Evolutionary conservation across 2,113 vertebrate genomes (phyloP).

Genomic region (Rhinolophus sinicus): DNA sequence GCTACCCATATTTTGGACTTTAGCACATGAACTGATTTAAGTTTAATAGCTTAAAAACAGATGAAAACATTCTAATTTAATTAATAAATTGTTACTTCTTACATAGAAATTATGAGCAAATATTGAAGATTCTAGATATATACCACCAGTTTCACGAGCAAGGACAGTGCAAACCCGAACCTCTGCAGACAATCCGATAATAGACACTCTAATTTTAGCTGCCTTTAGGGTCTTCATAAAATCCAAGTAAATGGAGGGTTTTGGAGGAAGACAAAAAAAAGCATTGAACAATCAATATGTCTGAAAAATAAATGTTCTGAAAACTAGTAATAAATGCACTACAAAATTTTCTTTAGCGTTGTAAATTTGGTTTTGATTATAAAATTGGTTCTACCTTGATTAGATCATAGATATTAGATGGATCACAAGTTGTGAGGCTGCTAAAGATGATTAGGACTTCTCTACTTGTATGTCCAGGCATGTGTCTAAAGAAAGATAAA

Average conservation of each 20-base stretch:
- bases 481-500: slow-evolving; percentile 89
- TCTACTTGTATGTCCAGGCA: slow-evolving; percentile 97
- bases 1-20: slow-evolving; percentile 18
- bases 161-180: slow-evolving; percentile 96
- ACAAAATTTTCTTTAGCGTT: background rate
- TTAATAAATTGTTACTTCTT: slow-evolving; percentile 32
- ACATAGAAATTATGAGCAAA: slow-evolving; percentile 2
- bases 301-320: slow-evolving; percentile 32
- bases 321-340: slow-evolving; percentile 26
- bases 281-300: slow-evolving; percentile 55
- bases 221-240: slow-evolving; percentile 90
- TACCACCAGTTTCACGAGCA: slow-evolving; percentile 96
- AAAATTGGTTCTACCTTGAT: slow-evolving; percentile 89
- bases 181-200: slow-evolving; percentile 96
- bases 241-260: slow-evolving; percentile 58
- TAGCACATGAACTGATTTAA: background rate
- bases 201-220: slow-evolving; percentile 95
- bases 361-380: background rate
- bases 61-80: background rate
- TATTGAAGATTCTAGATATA: slow-evolving; percentile 69
- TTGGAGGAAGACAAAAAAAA: slow-evolving; percentile 11
- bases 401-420: slow-evolving; percentile 95
- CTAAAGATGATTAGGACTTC: slow-evolving; percentile 96
- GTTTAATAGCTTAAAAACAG: background rate
- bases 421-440: slow-evolving; percentile 98